Conservation (phyloP, 2,113 vertebrate genomes). For the Pristiophorus japonicus region DNA sequence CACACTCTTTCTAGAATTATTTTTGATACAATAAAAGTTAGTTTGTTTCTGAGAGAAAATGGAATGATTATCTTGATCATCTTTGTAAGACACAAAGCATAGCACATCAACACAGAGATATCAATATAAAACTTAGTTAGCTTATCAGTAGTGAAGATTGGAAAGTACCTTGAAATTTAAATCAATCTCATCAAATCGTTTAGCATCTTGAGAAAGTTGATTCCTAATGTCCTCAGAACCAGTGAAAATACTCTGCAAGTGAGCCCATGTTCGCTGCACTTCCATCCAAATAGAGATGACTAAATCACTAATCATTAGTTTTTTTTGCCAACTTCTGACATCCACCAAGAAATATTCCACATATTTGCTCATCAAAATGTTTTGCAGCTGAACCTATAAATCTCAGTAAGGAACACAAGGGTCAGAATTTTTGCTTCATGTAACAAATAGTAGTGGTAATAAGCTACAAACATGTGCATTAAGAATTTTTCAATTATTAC, state of each 20-base stretch:
- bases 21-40: neutral
- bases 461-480: neutral
- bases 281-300: constrained; percentile 67
- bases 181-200: constrained; percentile 63
- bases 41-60: neutral
- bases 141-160: neutral
- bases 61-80: neutral
- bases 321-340: constrained; percentile 67
- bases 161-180: constrained; percentile 63
- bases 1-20: neutral
- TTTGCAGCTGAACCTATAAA: constrained; percentile 63
- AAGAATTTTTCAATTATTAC: neutral
- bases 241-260: constrained; percentile 71
- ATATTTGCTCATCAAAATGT: constrained; percentile 72
- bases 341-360: constrained; percentile 69
- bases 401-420: neutral
- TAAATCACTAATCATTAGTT: constrained; percentile 63
- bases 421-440: neutral
- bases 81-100: neutral
- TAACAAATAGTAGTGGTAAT: neutral
- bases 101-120: neutral
- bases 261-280: constrained; percentile 70
- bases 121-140: neutral
- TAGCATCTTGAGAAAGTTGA: constrained; percentile 65
- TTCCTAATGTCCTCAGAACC: constrained; percentile 69